Conservation (phyloP, 2,797 vertebrate species). For the Chiloscyllium punctatum region DNA sequence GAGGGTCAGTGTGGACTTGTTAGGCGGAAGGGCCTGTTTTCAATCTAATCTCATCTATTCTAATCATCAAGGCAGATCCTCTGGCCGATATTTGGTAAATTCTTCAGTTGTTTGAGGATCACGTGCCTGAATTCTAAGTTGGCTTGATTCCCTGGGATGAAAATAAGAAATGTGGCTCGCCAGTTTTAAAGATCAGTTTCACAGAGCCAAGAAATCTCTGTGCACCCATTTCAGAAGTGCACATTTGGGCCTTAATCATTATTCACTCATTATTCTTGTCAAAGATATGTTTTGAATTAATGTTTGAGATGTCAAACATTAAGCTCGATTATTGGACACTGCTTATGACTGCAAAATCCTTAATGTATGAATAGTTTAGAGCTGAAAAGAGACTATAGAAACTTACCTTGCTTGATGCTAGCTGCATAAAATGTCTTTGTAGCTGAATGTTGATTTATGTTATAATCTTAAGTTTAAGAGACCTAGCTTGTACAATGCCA, state of each 20-base stretch:
- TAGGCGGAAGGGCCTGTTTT: too few relatives aligned
- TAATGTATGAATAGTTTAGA: neutral
- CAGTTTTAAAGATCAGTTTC: too few relatives aligned
- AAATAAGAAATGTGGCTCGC: too few relatives aligned
- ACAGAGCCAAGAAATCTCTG: too few relatives aligned
- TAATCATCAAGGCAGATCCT: too few relatives aligned
- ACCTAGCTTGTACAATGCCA: neutral
- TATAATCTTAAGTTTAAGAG: slow-evolving; percentile 22
- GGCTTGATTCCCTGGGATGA: too few relatives aligned
- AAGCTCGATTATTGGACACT: neutral
- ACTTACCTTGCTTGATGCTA: neutral
- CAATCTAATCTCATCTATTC: too few relatives aligned
- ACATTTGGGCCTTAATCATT: neutral
- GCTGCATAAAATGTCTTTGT: neutral
- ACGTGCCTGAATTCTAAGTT: too few relatives aligned
- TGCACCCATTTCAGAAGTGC: too few relatives aligned
- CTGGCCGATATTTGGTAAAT: too few relatives aligned
- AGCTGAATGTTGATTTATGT: slow-evolving; percentile 1
- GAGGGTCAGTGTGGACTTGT: too few relatives aligned
- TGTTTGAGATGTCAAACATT: neutral
- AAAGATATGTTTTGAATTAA: neutral
- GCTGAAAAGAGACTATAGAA: neutral
- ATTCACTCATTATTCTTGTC: neutral
- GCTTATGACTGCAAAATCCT: neutral
- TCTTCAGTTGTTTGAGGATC: too few relatives aligned